Conservation (phyloP, 2,888 invertebrate genomes). For the Eupithecia centaureata region DNA sequence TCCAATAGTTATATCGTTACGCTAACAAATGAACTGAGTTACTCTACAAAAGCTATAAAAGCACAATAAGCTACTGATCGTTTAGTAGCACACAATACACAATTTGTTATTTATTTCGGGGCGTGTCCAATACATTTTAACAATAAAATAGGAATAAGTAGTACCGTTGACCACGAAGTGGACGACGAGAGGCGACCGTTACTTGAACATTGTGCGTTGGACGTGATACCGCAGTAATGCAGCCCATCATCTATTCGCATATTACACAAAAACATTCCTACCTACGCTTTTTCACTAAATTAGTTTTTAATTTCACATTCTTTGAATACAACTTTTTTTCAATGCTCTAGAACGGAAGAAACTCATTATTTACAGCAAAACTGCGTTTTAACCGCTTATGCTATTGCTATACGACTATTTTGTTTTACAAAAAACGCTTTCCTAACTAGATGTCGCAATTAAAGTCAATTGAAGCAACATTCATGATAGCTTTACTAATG, state of each 20-base stretch:
- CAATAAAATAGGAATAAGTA: constrained; percentile 67
- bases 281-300: constrained; percentile 40
- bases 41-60: constrained; percentile 51
- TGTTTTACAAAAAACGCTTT: neutral
- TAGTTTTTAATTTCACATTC: constrained; percentile 31
- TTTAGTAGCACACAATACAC: constrained; percentile 61
- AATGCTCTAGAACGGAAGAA: neutral
- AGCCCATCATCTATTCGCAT: constrained; percentile 56
- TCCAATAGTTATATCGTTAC: constrained; percentile 51
- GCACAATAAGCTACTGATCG: constrained; percentile 55
- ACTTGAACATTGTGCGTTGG: constrained; percentile 66
- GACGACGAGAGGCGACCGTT: constrained; percentile 66
- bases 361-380: neutral
- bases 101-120: constrained; percentile 61
- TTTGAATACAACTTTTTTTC: neutral
- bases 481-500: constrained; percentile 46
- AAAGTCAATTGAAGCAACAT: neutral
- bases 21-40: constrained; percentile 8
- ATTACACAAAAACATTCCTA: constrained; percentile 48
- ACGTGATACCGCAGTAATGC: constrained; percentile 66
- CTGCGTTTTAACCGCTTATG: neutral
- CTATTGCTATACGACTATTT: neutral
- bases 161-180: constrained; percentile 68
- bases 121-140: constrained; percentile 61
- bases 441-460: neutral